These are phyloP conservation scores for Spialia ferax DNA, from an alignment of 2,888 invertebrate species.

Conservation along the genomic window DNA sequence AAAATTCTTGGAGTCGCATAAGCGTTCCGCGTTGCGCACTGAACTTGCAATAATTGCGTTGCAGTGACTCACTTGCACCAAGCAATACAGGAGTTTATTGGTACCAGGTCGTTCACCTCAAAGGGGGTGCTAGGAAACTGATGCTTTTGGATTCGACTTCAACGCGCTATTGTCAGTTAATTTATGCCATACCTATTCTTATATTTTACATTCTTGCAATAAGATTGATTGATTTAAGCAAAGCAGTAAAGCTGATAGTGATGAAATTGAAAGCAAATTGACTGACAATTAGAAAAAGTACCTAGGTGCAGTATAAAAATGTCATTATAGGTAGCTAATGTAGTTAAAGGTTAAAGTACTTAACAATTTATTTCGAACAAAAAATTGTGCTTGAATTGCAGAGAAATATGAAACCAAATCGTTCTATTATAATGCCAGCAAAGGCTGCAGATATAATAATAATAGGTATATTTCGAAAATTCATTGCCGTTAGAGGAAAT, in stretches of 20 bases:
- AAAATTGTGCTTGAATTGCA: too few species aligned
- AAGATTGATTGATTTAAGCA: too few species aligned
- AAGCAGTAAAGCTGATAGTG: too few species aligned
- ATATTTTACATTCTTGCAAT: background rate
- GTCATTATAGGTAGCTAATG: too few species aligned
- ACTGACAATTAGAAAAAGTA: too few species aligned
- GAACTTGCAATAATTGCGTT: slow-evolving; percentile 53
- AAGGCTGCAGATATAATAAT: too few species aligned
- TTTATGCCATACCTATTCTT: too few species aligned
- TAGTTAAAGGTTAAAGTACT: too few species aligned
- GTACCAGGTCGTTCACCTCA: slow-evolving; percentile 54
- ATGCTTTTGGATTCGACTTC: slow-evolving; percentile 22
- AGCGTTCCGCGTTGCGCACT: slow-evolving; percentile 45
- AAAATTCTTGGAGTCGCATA: slow-evolving; percentile 43
- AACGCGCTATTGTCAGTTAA: background rate
- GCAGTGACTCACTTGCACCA: slow-evolving; percentile 51
- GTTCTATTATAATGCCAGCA: background rate
- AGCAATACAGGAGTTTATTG: slow-evolving; percentile 49
- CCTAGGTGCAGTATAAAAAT: too few species aligned
- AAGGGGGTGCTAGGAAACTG: slow-evolving; percentile 40
- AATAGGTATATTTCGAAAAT: too few species aligned
- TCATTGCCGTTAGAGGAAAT: background rate
- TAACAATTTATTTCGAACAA: background rate
- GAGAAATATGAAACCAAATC: too few species aligned
- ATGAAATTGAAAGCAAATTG: too few species aligned